phyloP scores from a whole-genome alignment of 2,888 invertebrate species.

The Chirona hameri region DNA sequence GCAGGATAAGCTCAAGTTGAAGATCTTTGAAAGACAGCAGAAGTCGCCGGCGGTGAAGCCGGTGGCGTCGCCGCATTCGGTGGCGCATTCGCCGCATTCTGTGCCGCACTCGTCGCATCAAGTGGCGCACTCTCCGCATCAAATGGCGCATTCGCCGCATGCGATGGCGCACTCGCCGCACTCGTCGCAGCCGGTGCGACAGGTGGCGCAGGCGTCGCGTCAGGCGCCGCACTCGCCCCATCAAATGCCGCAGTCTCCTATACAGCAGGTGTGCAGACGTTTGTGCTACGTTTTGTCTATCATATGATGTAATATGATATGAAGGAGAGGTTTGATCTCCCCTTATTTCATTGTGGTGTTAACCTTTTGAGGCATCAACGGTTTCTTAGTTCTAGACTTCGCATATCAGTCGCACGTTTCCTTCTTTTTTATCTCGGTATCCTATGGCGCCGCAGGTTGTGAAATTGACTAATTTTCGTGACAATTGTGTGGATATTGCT shows the following conservation, averaged over 20 bases:
- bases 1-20: constrained; percentile 6
- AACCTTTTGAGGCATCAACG: too few species aligned
- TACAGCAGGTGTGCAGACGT: neutral
- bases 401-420: too few species aligned
- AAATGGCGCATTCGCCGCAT: neutral
- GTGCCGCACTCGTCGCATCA: constrained; percentile 1
- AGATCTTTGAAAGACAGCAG: constrained; percentile 13
- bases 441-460: too few species aligned
- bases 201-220: neutral
- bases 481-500: too few species aligned
- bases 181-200: neutral
- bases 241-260: neutral
- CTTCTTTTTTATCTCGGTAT: too few species aligned
- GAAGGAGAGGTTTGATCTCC: too few species aligned
- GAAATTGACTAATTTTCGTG: too few species aligned
- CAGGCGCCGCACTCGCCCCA: neutral
- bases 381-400: too few species aligned
- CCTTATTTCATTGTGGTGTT: too few species aligned
- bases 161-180: neutral
- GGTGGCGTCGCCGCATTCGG: neutral
- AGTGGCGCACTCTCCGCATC: neutral
- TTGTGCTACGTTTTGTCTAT: neutral
- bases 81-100: neutral
- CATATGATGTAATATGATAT: too few species aligned
- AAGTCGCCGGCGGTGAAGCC: neutral